These are phyloP conservation scores for Notothenia rossii DNA, from an alignment of 2,113 vertebrate species.

Conservation along the genomic window DNA sequence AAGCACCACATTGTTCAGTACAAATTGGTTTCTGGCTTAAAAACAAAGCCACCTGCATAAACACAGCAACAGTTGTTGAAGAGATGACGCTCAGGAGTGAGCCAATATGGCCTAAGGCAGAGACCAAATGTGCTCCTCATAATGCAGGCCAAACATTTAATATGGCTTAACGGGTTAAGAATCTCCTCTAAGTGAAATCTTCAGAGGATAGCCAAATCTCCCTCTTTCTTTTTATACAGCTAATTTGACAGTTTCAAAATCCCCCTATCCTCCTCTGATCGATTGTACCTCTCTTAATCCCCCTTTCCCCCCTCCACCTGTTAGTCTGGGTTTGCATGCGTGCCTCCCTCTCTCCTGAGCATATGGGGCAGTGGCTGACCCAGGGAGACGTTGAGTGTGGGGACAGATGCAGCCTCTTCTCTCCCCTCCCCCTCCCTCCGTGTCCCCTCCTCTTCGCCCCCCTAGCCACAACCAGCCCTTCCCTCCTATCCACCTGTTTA, in stretches of 20 bases:
- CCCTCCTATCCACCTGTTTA: slow-evolving; percentile 82
- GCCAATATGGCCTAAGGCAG: slow-evolving; percentile 25
- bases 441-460: slow-evolving; percentile 15
- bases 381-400: slow-evolving; percentile 77
- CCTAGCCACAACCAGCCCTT: slow-evolving; percentile 53
- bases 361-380: slow-evolving; percentile 80
- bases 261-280: slow-evolving; percentile 46
- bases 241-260: slow-evolving; percentile 73
- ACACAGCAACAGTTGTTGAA: slow-evolving; percentile 43
- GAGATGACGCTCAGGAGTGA: slow-evolving; percentile 2
- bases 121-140: slow-evolving; percentile 35
- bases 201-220: slow-evolving; percentile 40
- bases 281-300: slow-evolving; percentile 65
- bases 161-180: slow-evolving; percentile 49
- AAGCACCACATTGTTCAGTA: not conserved
- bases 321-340: slow-evolving; percentile 68
- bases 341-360: slow-evolving; percentile 74
- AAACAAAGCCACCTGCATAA: not conserved
- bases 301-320: slow-evolving; percentile 72
- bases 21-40: slow-evolving; percentile 42
- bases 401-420: slow-evolving; percentile 80
- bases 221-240: slow-evolving; percentile 56
- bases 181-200: slow-evolving; percentile 59
- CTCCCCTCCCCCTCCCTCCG: slow-evolving; percentile 12
- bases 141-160: slow-evolving; percentile 51